phyloP scores from a whole-genome alignment of 2,113 vertebrate species.

The Odontesthes bonariensis region DNA sequence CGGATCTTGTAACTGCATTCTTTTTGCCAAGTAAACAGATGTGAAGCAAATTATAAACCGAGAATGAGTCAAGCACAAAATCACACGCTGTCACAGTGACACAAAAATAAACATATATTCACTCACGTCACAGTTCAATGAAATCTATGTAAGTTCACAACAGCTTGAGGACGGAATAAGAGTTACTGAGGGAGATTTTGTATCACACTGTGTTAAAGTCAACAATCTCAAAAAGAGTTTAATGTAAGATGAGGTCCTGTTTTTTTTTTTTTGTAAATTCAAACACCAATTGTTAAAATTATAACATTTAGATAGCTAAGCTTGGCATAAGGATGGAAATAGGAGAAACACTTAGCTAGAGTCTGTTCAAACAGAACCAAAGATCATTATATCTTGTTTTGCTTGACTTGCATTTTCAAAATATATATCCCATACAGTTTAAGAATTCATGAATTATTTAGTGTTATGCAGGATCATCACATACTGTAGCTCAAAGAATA shows the following conservation, averaged over 20 bases:
- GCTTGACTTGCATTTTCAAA: background rate
- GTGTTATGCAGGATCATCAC: background rate
- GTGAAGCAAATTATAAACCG: conserved; percentile 12
- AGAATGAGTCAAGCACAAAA: conserved; percentile 3
- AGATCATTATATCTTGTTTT: background rate
- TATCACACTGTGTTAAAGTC: conserved; percentile 13
- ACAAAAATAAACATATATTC: conserved; percentile 1
- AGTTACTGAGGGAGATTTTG: background rate
- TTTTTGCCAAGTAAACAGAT: background rate
- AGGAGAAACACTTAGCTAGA: background rate
- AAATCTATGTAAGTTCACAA: conserved; percentile 2
- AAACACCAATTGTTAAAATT: too few species aligned
- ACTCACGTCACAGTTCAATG: background rate
- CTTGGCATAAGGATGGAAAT: background rate
- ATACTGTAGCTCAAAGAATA: background rate
- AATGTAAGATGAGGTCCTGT: background rate
- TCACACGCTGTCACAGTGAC: conserved; percentile 7
- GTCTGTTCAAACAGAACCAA: background rate
- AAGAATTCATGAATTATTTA: background rate
- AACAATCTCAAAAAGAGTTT: background rate
- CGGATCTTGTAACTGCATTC: background rate
- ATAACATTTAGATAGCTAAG: background rate
- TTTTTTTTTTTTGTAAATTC: background rate
- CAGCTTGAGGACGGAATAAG: conserved; percentile 10
- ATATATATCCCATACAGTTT: background rate